A percentile compares a stretch with the other conserved stretches of the same genome.
phyloP scores from a whole-genome alignment of 2,888 invertebrate genomes.

The Muscina levida region DNA sequence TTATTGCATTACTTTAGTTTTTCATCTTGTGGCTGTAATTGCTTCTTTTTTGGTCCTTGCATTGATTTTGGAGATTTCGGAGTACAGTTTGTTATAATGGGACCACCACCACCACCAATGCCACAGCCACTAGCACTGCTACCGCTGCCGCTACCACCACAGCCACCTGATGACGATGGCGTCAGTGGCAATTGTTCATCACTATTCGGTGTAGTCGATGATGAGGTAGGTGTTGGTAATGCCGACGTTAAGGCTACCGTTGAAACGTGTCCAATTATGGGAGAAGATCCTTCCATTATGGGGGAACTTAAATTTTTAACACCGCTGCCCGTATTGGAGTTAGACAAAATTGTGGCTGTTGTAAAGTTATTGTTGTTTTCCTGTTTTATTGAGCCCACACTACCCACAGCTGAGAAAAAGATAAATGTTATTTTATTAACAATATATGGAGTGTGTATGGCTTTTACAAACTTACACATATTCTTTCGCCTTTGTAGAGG shows the following conservation, averaged over 20 bases:
- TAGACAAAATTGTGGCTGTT: conserved; percentile 43
- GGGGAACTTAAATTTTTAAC: conserved; percentile 67
- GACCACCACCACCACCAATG: conserved; percentile 40
- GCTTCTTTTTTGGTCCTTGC: conserved; percentile 68
- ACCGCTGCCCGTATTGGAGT: conserved; percentile 57
- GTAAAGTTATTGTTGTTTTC: conserved; percentile 36
- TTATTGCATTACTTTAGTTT: conserved; percentile 90
- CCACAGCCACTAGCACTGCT: conserved; percentile 26
- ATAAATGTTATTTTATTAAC: not conserved
- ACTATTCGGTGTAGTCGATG: conserved; percentile 76
- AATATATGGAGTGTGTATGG: conserved; percentile 22
- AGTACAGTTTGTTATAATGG: conserved; percentile 37
- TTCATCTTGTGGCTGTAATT: conserved; percentile 81
- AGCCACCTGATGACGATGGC: conserved; percentile 79
- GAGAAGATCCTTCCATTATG: conserved; percentile 74
- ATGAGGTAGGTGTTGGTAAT: conserved; percentile 79
- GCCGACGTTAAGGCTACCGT: conserved; percentile 76
- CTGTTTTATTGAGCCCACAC: conserved; percentile 55
- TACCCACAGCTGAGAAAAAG: conserved; percentile 50
- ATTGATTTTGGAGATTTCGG: conserved; percentile 71
- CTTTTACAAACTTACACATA: conserved; percentile 82
- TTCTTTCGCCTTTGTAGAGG: conserved; percentile 93
- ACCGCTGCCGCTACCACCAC: conserved; percentile 61
- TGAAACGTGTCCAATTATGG: conserved; percentile 78
- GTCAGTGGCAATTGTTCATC: conserved; percentile 82